phyloP scores from a whole-genome alignment of 2,113 vertebrate species.

The Junco hyemalis region DNA sequence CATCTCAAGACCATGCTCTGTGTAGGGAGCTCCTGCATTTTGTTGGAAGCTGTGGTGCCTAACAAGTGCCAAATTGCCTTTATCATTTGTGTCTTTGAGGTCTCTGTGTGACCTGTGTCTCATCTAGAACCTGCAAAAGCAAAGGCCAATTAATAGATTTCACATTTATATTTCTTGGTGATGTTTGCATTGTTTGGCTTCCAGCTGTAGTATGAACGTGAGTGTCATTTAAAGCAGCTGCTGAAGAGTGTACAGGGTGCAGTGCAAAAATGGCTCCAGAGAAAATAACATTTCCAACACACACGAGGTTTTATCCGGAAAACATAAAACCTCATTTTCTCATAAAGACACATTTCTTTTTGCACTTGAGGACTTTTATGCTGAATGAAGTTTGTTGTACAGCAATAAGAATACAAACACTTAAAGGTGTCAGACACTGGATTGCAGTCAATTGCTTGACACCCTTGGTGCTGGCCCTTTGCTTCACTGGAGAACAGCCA shows the following conservation, averaged over 20 bases:
- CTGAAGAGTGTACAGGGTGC: neutral
- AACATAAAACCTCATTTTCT: neutral
- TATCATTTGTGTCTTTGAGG: neutral
- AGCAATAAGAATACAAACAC: neutral
- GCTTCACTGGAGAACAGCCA: neutral
- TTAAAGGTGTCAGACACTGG: neutral
- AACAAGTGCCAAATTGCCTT: neutral
- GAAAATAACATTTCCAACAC: neutral
- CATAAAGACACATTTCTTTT: neutral
- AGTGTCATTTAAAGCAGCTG: neutral
- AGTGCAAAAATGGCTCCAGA: neutral
- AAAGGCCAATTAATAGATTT: neutral
- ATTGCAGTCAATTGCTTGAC: neutral
- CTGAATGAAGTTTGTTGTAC: neutral
- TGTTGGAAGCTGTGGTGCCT: neutral
- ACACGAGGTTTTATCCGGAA: neutral
- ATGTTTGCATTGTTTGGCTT: neutral
- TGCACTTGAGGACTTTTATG: neutral
- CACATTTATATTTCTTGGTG: neutral
- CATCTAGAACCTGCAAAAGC: neutral
- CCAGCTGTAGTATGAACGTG: neutral
- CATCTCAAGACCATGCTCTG: neutral
- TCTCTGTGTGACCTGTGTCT: neutral
- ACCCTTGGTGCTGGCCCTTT: neutral
- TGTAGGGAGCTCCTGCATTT: neutral